Base-by-base conservation (phyloP, 2,113 vertebrate genomes). In the Macaca mulatta region DNA sequence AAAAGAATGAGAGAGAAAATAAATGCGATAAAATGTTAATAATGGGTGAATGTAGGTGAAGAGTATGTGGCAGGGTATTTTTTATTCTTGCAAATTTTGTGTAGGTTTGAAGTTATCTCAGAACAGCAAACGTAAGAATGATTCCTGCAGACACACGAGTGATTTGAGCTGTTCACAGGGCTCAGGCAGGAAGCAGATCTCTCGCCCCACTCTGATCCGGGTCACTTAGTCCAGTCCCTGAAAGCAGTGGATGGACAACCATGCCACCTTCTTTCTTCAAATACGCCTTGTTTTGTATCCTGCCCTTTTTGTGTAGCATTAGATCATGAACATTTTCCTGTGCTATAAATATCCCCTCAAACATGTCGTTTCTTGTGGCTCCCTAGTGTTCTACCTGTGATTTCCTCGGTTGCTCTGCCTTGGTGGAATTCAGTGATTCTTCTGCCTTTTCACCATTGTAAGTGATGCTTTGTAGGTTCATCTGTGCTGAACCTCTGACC, bases 81-180 rank as follows among this genome's bases (percentile, higher is more conserved):
- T 35, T 89, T 14, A 67, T 13, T 64, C 84, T 55, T n/a, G 59
- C 35, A 52, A 32, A 70, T 35, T 90, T 93, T 91, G 70, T 59
- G 38, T 83, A 61, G 67, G 67, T 92, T 57, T 85, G 45, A 89
- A 80, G 85, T 97, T 48, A 69, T 57, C 92, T 57, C 89, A 74
- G 52, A 86, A 77, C 3, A 48, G 69, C 90, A 80, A 27, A 14
- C 64, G 16, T 92, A 8, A 38, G 59, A 78, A 30, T 20, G 38
- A 61, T 25, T 9, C 27, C 11, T 6, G 40, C 16, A 70, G 72
- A 52, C 2, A 13, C 22, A 45, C 6, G 61, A 38, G 30, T 40
- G 72, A 40, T 25, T 40, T 25, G 32, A 45, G 52, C 10, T 1
- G 14, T 12, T 45, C 38, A 23, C 12, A 61, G 32, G 50, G 43